Percentiles rank a stretch among this genome's conserved stretches.
phyloP scores from a whole-genome alignment of 2,797 vertebrate species.

The Lithobates sylvaticus region DNA sequence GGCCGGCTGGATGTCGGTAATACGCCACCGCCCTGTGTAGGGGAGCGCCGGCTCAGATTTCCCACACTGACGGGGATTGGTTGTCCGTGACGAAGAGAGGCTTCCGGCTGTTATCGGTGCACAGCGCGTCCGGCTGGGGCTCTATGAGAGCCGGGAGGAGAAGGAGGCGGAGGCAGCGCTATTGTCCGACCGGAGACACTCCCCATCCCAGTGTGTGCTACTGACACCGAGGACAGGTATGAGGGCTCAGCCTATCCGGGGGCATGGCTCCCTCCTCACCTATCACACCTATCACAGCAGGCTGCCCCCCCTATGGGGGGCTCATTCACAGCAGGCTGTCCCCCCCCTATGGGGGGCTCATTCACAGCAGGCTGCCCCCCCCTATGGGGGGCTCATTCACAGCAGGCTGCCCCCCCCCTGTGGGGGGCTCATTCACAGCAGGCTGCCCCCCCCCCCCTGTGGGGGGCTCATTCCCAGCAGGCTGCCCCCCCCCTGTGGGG shows the following conservation, averaged over 20 bases:
- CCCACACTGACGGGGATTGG: background rate
- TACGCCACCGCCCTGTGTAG: background rate
- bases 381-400: no score
- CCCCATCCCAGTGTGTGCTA: background rate
- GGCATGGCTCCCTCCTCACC: no score
- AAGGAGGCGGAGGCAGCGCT: background rate
- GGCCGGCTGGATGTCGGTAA: background rate
- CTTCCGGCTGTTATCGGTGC: background rate
- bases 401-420: no score
- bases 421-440: no score
- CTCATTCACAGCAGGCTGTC: no score
- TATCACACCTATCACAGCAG: no score
- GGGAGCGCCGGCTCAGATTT: background rate
- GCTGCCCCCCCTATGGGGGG: no score
- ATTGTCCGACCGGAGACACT: constrained; percentile 35
- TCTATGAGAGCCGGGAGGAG: constrained; percentile 11
- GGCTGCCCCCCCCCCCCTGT: no score
- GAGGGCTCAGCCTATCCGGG: background rate
- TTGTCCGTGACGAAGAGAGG: background rate
- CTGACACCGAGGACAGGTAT: constrained; percentile 5
- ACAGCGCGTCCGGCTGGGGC: background rate
- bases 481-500: no score
- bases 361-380: no score
- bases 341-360: no score
- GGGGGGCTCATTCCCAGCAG: no score